phyloP scores from a whole-genome alignment of 2,888 invertebrate species.

The Holacanthella duospinosa region DNA sequence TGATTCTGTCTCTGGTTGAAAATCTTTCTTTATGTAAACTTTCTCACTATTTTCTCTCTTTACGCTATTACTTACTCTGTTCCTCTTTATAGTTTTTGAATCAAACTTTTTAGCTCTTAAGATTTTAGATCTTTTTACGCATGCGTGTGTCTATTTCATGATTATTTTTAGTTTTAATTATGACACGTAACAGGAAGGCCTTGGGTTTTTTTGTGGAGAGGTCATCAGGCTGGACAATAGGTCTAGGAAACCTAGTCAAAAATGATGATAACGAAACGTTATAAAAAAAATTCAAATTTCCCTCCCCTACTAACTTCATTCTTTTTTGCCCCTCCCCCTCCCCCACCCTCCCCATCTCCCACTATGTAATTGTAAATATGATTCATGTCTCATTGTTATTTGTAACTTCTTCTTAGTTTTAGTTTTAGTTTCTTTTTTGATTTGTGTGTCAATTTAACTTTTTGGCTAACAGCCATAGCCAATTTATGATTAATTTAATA shows the following conservation, averaged over 20 bases:
- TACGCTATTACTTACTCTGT: not conserved
- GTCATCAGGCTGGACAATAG: too few species aligned
- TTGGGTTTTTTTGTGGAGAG: too few species aligned
- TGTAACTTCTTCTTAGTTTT: not conserved
- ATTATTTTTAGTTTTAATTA: not conserved
- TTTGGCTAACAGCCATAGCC: not conserved
- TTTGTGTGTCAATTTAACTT: not conserved
- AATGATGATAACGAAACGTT: not conserved
- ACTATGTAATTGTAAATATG: not conserved
- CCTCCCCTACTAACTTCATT: not conserved
- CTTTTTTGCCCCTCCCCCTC: not conserved
- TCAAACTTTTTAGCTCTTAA: too few species aligned
- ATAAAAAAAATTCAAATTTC: not conserved
- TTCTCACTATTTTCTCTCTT: not conserved
- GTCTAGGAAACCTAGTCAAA: not conserved
- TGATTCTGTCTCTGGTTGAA: not conserved
- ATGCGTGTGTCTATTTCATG: not conserved
- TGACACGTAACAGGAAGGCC: not conserved
- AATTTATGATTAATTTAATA: not conserved
- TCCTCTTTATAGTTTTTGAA: not conserved
- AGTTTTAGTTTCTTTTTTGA: not conserved
- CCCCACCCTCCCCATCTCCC: too few species aligned
- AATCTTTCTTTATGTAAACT: not conserved
- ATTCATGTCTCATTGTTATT: not conserved
- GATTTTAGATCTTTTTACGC: not conserved